Evolutionary conservation across 2,888 invertebrate genomes (phyloP).

Genomic region (Sesia bembeciformis): DNA sequence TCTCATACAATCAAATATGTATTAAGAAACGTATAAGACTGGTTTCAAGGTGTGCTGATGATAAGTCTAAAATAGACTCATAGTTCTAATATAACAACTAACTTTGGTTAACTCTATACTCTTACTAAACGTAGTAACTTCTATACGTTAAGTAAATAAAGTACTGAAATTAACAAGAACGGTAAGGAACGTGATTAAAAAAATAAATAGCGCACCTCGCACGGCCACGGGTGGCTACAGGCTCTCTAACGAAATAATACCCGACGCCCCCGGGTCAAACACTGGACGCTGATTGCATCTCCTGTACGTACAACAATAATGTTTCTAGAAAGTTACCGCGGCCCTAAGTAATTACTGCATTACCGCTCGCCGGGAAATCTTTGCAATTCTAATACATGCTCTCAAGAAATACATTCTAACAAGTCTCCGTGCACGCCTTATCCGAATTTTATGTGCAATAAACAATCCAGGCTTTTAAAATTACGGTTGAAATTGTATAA

Average conservation of each 20-base stretch:
- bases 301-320: slow-evolving; percentile 5
- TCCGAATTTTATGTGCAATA: background rate
- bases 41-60: no score
- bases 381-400: background rate
- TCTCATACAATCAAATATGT: no score
- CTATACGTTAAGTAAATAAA: no score
- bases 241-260: slow-evolving; percentile 17
- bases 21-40: no score
- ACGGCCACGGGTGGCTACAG: slow-evolving; percentile 14
- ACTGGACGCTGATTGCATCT: slow-evolving; percentile 47
- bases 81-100: no score
- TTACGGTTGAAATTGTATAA: background rate
- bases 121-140: no score
- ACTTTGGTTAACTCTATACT: no score
- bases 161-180: no score
- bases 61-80: no score
- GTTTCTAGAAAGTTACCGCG: slow-evolving; percentile 16
- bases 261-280: slow-evolving; percentile 36
- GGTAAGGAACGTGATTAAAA: no score
- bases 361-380: slow-evolving; percentile 22
- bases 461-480: background rate
- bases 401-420: background rate
- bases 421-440: background rate
- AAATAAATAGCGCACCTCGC: background rate
- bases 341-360: slow-evolving; percentile 36